Evolutionary conservation across 2,888 invertebrate species (phyloP).

Genomic region (Phaedon cochleariae): DNA sequence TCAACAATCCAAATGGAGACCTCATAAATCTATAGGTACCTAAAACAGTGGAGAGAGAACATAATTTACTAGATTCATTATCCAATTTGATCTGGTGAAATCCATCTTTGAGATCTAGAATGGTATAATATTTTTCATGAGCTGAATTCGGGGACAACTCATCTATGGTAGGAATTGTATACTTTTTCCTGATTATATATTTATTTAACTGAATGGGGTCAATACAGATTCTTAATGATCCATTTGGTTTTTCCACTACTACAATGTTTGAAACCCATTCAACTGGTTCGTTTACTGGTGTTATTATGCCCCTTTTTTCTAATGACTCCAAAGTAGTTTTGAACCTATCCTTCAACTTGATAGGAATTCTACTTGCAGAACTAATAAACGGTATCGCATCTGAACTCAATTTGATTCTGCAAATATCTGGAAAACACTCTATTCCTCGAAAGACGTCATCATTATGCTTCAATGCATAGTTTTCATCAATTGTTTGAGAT

Average conservation of each 20-base stretch:
- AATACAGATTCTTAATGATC: conserved; percentile 17
- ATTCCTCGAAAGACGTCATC: background rate
- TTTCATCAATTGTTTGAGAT: background rate
- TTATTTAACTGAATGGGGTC: conserved; percentile 18
- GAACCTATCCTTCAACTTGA: background rate
- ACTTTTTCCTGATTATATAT: conserved; percentile 12
- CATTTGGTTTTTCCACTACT: conserved; percentile 19
- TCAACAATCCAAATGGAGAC: conserved; percentile 43
- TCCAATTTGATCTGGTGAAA: conserved; percentile 2
- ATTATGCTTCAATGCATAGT: background rate
- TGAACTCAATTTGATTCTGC: background rate
- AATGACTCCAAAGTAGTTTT: too few species aligned
- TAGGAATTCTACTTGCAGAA: background rate
- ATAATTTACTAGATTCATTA: background rate
- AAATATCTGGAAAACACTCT: background rate
- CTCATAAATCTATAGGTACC: conserved; percentile 42
- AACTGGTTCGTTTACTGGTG: too few species aligned
- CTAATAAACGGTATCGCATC: background rate
- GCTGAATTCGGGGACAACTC: background rate
- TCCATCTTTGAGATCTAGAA: background rate
- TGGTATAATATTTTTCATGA: background rate
- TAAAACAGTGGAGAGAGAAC: conserved; percentile 31
- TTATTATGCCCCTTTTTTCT: background rate
- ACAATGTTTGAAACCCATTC: conserved; percentile 15
- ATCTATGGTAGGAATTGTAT: background rate